Conservation (phyloP, 2,113 vertebrate genomes). For the human (Homo sapiens) region GRCh38 chr12:23341001-23341500, state of each 20-base stretch:
- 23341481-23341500: constrained; percentile 31
- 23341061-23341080: constrained; percentile 46
- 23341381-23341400: constrained; percentile 84
- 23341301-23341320: constrained; percentile 87
- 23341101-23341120: constrained; percentile 48
- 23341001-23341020: constrained; percentile 30
- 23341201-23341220: constrained; percentile 79
- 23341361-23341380: constrained; percentile 82
- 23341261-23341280: constrained; percentile 85
- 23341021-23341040: background rate
- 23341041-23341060: constrained; percentile 47
- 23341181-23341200: background rate
- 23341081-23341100: constrained; percentile 40
- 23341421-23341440: constrained; percentile 70
- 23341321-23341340: constrained; percentile 84
- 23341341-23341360: constrained; percentile 80
- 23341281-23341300: constrained; percentile 85
- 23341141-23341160: constrained; percentile 70
- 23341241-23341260: constrained; percentile 86
- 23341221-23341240: constrained; percentile 83
- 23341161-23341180: constrained; percentile 62
- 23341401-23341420: constrained; percentile 82
- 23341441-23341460: constrained; percentile 72
- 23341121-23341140: constrained; percentile 49
- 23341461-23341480: constrained; percentile 50